Evolutionary conservation across 2,888 invertebrate species (phyloP).

Genomic region (Amblyjoppa proteus): DNA sequence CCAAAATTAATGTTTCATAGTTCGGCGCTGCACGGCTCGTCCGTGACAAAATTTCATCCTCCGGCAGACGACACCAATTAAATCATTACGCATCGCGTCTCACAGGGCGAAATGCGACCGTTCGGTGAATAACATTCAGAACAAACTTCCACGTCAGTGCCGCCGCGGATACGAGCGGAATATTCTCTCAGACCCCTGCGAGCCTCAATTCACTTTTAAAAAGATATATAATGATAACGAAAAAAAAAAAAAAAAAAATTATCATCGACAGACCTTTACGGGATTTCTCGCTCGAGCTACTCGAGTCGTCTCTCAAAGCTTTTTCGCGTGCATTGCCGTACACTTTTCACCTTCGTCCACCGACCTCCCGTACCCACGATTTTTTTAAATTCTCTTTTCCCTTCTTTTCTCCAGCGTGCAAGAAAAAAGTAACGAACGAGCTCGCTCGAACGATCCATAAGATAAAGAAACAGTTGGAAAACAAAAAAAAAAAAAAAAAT

Average conservation of each 20-base stretch:
- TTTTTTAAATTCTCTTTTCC: not conserved
- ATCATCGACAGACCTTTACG: constrained; percentile 21
- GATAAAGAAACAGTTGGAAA: constrained; percentile 39
- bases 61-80: constrained; percentile 36
- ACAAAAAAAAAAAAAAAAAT: not conserved
- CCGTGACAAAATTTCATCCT: constrained; percentile 18
- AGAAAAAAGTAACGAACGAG: constrained; percentile 54
- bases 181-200: not conserved
- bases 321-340: not conserved
- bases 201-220: not conserved
- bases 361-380: too few species aligned
- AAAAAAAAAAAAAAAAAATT: not conserved
- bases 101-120: constrained; percentile 18
- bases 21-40: not conserved
- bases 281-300: constrained; percentile 6
- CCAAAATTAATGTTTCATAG: not conserved
- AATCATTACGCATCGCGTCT: constrained; percentile 55
- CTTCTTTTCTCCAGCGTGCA: constrained; percentile 26
- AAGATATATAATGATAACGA: not conserved
- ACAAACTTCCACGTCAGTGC: not conserved
- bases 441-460: constrained; percentile 38
- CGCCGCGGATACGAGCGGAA: not conserved
- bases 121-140: not conserved
- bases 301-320: not conserved
- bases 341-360: constrained; percentile 1